These are phyloP conservation scores for Dicranocentrus wangi DNA, from an alignment of 2,888 invertebrate genomes.

Conservation along the genomic window DNA sequence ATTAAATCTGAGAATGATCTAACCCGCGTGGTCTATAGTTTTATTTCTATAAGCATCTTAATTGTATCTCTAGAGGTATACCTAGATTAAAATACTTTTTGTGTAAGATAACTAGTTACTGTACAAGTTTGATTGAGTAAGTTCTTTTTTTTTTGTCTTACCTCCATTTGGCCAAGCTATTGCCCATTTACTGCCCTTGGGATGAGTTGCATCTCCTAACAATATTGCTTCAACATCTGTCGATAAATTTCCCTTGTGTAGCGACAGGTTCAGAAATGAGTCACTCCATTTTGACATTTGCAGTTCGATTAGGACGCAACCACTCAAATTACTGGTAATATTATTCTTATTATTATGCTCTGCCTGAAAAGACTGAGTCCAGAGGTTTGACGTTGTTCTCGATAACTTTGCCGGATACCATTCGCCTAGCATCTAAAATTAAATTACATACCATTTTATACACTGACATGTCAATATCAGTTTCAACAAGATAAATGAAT, in stretches of 20 bases:
- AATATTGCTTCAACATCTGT: conserved; percentile 31
- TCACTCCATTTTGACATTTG: not conserved
- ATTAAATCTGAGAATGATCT: conserved; percentile 55
- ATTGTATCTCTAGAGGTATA: too few relatives aligned
- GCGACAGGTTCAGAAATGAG: not conserved
- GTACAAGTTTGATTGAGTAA: too few relatives aligned
- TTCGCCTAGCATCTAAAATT: conserved; percentile 26
- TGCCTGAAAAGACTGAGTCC: conserved; percentile 21
- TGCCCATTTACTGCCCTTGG: conserved; percentile 40
- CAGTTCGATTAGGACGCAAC: conserved; percentile 16
- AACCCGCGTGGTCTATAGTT: too few relatives aligned
- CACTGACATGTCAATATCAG: too few relatives aligned
- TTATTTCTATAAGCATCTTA: not conserved
- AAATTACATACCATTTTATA: too few relatives aligned
- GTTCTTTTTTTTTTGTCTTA: conserved; percentile 19
- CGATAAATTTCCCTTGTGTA: conserved; percentile 1
- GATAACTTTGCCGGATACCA: conserved; percentile 36
- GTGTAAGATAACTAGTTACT: not conserved
- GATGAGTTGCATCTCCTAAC: conserved; percentile 37
- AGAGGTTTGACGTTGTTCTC: conserved; percentile 7
- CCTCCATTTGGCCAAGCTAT: conserved; percentile 50
- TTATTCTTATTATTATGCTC: not conserved
- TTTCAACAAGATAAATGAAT: not conserved
- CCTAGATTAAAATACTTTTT: too few relatives aligned
- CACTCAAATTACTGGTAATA: not conserved